phyloP scores from a whole-genome alignment of 2,888 invertebrate genomes.

The Drosophila robusta region DNA sequence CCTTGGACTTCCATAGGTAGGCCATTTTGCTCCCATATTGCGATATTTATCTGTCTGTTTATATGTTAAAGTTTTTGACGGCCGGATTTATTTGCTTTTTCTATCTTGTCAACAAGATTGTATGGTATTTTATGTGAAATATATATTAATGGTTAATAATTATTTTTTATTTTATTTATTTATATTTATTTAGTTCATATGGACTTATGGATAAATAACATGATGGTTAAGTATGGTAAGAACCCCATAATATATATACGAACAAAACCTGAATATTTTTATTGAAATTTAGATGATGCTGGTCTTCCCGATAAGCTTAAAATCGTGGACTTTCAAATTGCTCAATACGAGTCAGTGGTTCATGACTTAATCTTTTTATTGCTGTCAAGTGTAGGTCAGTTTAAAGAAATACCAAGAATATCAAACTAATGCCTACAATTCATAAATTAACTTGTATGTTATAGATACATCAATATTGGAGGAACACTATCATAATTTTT shows the following conservation, averaged over 20 bases:
- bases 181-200: constrained; percentile 82
- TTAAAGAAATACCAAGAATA: neutral
- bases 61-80: too few relatives aligned
- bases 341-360: constrained; percentile 86
- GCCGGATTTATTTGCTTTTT: too few relatives aligned
- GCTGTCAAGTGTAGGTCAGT: constrained; percentile 85
- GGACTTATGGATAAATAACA: constrained; percentile 88
- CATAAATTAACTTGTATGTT: neutral
- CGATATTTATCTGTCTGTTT: neutral
- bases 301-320: constrained; percentile 86
- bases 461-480: constrained; percentile 83
- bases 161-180: neutral
- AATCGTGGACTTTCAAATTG: constrained; percentile 87
- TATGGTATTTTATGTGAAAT: neutral
- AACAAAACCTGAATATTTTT: neutral
- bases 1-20: constrained; percentile 86
- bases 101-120: too few relatives aligned
- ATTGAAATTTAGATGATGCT: constrained; percentile 43
- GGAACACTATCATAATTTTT: constrained; percentile 85
- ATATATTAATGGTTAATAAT: neutral
- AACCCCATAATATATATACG: neutral
- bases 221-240: constrained; percentile 86
- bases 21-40: neutral
- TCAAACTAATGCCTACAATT: neutral
- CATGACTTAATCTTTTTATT: constrained; percentile 87